Percentiles rank a stretch among this genome's conserved stretches.
Evolutionary conservation across 2,888 invertebrate species (phyloP).

Genomic region (Clivina fossor): DNA sequence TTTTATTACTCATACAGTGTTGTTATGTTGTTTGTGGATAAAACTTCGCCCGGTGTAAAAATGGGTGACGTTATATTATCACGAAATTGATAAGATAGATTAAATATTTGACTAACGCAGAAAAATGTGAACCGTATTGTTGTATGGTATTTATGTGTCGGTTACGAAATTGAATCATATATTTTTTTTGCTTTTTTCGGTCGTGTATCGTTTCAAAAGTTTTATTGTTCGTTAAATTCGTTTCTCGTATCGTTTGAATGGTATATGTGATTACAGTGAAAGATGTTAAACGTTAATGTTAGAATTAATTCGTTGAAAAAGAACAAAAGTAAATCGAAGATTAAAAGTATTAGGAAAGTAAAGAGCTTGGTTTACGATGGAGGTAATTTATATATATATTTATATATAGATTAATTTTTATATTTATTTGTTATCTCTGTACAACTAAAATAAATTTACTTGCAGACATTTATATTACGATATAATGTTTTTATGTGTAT

Average conservation of each 20-base stretch:
- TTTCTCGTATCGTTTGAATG: constrained; percentile 15
- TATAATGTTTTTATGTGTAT: no score
- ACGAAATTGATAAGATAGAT: constrained; percentile 9
- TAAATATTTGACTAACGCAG: constrained; percentile 17
- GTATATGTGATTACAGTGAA: neutral
- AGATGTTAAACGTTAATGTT: constrained; percentile 27
- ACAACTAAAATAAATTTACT: no score
- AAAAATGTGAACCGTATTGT: neutral
- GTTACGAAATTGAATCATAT: no score
- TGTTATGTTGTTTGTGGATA: constrained; percentile 1
- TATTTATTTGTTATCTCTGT: no score
- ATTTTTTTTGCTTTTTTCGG: neutral
- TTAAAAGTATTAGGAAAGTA: constrained; percentile 19
- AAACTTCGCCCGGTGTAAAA: constrained; percentile 13
- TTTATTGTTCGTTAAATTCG: neutral
- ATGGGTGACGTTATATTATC: constrained; percentile 3
- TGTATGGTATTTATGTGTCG: no score
- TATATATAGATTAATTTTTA: neutral
- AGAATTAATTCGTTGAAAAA: constrained; percentile 22
- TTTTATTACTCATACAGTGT: no score
- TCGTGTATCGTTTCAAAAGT: neutral
- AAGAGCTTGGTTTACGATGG: constrained; percentile 29
- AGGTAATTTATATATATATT: neutral
- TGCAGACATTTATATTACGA: no score
- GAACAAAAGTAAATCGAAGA: constrained; percentile 19